Evolutionary conservation across 2,888 invertebrate species (phyloP).

Genomic region (Agrilus mali): DNA sequence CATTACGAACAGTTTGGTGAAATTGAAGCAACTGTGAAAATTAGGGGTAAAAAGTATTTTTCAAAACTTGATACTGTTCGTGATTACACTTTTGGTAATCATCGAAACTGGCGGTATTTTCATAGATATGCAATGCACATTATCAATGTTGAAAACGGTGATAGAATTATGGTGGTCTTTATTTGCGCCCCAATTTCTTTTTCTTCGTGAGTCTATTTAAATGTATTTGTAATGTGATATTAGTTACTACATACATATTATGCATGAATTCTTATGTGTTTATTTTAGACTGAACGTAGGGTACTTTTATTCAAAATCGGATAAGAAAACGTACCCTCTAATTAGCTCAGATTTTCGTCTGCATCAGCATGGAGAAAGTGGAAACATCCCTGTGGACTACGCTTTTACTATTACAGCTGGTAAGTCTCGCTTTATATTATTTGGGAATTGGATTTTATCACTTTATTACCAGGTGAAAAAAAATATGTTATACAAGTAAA

Average conservation of each 20-base stretch:
- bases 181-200: slow-evolving; percentile 51
- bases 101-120: slow-evolving; percentile 51
- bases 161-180: slow-evolving; percentile 45
- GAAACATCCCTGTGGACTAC: slow-evolving; percentile 45
- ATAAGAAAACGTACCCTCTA: slow-evolving; percentile 30
- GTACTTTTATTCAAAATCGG: slow-evolving; percentile 39
- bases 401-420: slow-evolving; percentile 48
- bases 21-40: slow-evolving; percentile 40
- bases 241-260: no score
- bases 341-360: slow-evolving; percentile 41
- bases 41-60: slow-evolving; percentile 38
- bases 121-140: slow-evolving; percentile 60
- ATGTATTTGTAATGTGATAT: no score
- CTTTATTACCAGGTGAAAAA: slow-evolving; percentile 33
- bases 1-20: slow-evolving; percentile 67
- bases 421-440: no score
- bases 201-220: slow-evolving; percentile 38
- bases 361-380: slow-evolving; percentile 49
- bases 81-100: slow-evolving; percentile 54
- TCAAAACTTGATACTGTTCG: slow-evolving; percentile 48
- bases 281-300: slow-evolving; percentile 46
- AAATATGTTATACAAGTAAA: slow-evolving; percentile 40
- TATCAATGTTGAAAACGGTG: slow-evolving; percentile 54
- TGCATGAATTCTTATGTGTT: slow-evolving; percentile 13
- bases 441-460: neutral